A percentile compares a stretch with the other conserved stretches of the same genome.
phyloP scores from a whole-genome alignment of 2,888 invertebrate genomes.

The Philonicus albiceps region DNA sequence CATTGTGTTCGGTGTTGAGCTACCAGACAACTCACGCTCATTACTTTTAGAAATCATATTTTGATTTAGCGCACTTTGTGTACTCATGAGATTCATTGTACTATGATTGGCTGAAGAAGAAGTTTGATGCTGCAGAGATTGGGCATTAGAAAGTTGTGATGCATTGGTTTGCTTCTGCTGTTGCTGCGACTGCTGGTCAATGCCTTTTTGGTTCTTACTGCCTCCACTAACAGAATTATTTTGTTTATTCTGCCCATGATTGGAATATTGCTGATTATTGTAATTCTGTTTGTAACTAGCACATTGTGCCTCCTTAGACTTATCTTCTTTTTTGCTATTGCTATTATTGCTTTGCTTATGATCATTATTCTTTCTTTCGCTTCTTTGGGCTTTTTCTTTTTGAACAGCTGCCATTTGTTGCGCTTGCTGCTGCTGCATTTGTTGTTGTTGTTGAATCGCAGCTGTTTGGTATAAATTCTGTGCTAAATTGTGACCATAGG shows the following conservation, averaged over 20 bases:
- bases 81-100: conserved; percentile 50
- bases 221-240: background rate
- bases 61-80: conserved; percentile 46
- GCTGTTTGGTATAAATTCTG: conserved; percentile 59
- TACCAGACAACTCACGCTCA: conserved; percentile 54
- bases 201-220: conserved; percentile 31
- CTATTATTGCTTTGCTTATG: conserved; percentile 26
- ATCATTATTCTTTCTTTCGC: conserved; percentile 43
- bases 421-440: conserved; percentile 56
- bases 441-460: conserved; percentile 59
- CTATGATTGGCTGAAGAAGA: conserved; percentile 46
- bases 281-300: conserved; percentile 46
- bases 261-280: conserved; percentile 40
- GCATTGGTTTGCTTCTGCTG: conserved; percentile 44
- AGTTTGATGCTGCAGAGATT: conserved; percentile 49
- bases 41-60: conserved; percentile 43
- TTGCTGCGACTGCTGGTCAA: conserved; percentile 49
- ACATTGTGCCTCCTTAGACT: conserved; percentile 48
- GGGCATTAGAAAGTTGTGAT: conserved; percentile 47
- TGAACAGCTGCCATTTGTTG: conserved; percentile 35
- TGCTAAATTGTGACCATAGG: conserved; percentile 60
- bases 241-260: conserved; percentile 37
- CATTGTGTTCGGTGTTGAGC: conserved; percentile 60
- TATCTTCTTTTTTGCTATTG: conserved; percentile 57
- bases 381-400: conserved; percentile 46